These are phyloP conservation scores for Arctopsyche grandis DNA, from an alignment of 1,140 invertebrate species.

Conservation along the genomic window DNA sequence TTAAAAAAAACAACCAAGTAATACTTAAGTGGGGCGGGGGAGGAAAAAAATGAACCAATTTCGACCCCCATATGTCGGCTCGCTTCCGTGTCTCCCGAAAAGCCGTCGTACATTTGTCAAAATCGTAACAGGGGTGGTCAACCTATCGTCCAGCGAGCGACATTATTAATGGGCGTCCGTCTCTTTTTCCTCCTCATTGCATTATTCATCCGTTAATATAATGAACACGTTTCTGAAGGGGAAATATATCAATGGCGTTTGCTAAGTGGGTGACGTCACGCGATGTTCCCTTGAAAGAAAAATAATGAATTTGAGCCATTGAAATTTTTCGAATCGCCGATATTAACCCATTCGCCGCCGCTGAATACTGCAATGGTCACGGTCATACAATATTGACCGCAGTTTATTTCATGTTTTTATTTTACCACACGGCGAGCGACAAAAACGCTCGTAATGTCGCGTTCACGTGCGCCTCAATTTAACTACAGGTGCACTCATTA, in stretches of 20 bases:
- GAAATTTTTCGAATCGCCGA: no score
- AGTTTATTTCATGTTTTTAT: no score
- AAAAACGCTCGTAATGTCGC: slow-evolving; percentile 26
- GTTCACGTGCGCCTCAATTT: slow-evolving; percentile 33
- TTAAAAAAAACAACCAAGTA: background rate
- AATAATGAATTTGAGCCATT: no score
- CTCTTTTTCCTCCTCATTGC: slow-evolving; percentile 12
- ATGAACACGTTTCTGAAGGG: slow-evolving; percentile 26
- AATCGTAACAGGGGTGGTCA: slow-evolving; percentile 33
- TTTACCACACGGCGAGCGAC: slow-evolving; percentile 1
- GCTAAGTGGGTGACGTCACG: slow-evolving; percentile 29
- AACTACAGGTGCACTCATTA: slow-evolving; percentile 31
- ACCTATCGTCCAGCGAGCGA: background rate
- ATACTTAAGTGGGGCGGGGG: background rate
- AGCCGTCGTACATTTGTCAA: slow-evolving; percentile 12
- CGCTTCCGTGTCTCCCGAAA: background rate
- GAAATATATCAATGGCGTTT: slow-evolving; percentile 6
- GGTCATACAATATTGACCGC: no score
- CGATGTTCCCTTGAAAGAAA: background rate
- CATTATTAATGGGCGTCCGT: slow-evolving; percentile 29
- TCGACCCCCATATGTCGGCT: slow-evolving; percentile 20
- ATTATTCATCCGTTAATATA: slow-evolving; percentile 31
- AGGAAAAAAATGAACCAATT: slow-evolving; percentile 3
- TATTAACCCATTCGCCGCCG: no score
- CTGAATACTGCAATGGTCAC: no score